Conservation (phyloP, 2,113 vertebrate genomes). For the Oriolus oriolus region DNA sequence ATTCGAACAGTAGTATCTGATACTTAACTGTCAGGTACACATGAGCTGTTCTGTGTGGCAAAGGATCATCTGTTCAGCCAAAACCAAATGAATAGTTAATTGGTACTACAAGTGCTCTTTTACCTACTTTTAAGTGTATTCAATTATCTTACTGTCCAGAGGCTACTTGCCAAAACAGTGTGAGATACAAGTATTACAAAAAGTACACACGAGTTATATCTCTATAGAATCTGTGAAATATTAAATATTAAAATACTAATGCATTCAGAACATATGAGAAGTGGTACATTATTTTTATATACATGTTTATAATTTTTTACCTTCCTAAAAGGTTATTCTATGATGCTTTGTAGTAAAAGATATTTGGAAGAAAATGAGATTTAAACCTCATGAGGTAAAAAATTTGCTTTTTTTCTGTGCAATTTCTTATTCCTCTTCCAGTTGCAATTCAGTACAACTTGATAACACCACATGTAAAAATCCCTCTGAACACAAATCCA, state of each 20-base stretch:
- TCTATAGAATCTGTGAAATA: neutral
- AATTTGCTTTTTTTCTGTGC: neutral
- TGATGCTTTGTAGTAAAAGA: neutral
- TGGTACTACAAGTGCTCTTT: slow-evolving; percentile 1
- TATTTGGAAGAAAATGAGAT: neutral
- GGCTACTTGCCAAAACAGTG: slow-evolving; percentile 1
- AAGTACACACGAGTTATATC: neutral
- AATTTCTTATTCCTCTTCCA: neutral
- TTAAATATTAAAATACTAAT: slow-evolving; percentile 30
- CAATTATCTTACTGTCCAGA: neutral
- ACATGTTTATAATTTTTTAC: neutral
- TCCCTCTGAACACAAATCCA: neutral
- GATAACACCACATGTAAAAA: neutral
- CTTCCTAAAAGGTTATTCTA: neutral
- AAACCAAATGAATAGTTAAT: slow-evolving; percentile 41
- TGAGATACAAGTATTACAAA: neutral
- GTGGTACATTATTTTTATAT: neutral
- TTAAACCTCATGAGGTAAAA: neutral
- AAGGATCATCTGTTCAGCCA: slow-evolving; percentile 5
- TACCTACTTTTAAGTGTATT: neutral
- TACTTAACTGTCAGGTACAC: neutral
- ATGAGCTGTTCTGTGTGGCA: neutral
- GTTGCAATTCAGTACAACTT: neutral
- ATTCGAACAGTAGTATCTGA: neutral
- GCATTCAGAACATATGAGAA: neutral